phyloP scores from a whole-genome alignment of 2,888 invertebrate species.

The Sycophila texana region DNA sequence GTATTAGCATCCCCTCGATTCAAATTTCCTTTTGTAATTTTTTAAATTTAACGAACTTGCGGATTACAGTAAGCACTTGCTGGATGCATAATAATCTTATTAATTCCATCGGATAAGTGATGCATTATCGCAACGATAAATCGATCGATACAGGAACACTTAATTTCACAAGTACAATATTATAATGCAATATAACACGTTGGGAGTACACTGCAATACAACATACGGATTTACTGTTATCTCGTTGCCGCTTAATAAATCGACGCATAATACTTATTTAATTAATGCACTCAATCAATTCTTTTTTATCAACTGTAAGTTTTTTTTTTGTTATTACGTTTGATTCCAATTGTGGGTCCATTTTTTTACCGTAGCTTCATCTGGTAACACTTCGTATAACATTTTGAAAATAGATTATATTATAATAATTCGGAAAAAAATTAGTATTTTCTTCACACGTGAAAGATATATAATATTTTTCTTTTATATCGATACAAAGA shows the following conservation, averaged over 20 bases:
- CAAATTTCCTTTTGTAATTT: neutral
- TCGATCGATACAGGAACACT: conserved; percentile 48
- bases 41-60: conserved; percentile 38
- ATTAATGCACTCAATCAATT: neutral
- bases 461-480: neutral
- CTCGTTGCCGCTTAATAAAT: no score
- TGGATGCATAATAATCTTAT: conserved; percentile 12
- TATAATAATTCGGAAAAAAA: no score
- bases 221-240: conserved; percentile 17
- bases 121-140: conserved; percentile 31
- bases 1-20: neutral
- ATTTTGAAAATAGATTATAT: no score
- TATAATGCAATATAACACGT: conserved; percentile 39
- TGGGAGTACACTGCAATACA: conserved; percentile 43
- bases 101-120: conserved; percentile 15
- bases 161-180: conserved; percentile 44
- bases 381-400: neutral
- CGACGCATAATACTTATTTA: no score
- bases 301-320: no score
- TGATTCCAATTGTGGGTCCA: neutral
- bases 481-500: neutral
- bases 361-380: no score
- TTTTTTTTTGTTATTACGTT: no score
- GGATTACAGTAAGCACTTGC: conserved; percentile 45
- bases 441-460: neutral